These are phyloP conservation scores for Rhingia rostrata DNA, from an alignment of 2,888 invertebrate species.

Conservation along the genomic window DNA sequence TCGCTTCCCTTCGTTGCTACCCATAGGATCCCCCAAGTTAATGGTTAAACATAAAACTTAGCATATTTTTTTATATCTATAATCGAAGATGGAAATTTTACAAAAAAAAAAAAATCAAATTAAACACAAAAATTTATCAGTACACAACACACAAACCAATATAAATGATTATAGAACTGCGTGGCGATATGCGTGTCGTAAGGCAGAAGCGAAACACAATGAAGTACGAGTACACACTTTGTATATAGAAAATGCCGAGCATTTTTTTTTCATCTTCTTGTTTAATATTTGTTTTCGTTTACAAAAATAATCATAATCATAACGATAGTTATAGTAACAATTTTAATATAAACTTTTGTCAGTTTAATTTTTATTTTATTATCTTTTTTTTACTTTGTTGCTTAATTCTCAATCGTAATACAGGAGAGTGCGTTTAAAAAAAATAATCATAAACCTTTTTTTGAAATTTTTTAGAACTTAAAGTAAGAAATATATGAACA, in stretches of 20 bases:
- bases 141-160: slow-evolving; percentile 36
- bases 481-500: slow-evolving; percentile 26
- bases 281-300: slow-evolving; percentile 53
- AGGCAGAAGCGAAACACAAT: slow-evolving; percentile 34
- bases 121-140: slow-evolving; percentile 27
- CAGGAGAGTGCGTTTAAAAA: slow-evolving; percentile 42
- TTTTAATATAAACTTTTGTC: slow-evolving; percentile 29
- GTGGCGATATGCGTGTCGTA: slow-evolving; percentile 20
- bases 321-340: slow-evolving; percentile 40
- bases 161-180: slow-evolving; percentile 38
- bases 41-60: slow-evolving; percentile 55
- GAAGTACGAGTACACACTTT: slow-evolving; percentile 31
- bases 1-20: slow-evolving; percentile 9
- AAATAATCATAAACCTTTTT: slow-evolving; percentile 11
- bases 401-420: slow-evolving; percentile 32
- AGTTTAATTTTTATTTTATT: slow-evolving; percentile 19
- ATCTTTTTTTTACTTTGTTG: slow-evolving; percentile 32
- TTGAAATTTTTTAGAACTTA: slow-evolving; percentile 34
- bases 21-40: slow-evolving; percentile 18
- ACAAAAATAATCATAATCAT: slow-evolving; percentile 37
- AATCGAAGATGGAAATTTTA: slow-evolving; percentile 44
- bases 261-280: slow-evolving; percentile 48
- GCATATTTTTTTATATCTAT: slow-evolving; percentile 59
- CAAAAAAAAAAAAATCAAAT: slow-evolving; percentile 3
- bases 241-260: slow-evolving; percentile 71